A percentile compares a stretch with the other conserved stretches of the same genome.
phyloP scores from a whole-genome alignment of 1,140 invertebrate genomes.

The Formica exsecta region DNA sequence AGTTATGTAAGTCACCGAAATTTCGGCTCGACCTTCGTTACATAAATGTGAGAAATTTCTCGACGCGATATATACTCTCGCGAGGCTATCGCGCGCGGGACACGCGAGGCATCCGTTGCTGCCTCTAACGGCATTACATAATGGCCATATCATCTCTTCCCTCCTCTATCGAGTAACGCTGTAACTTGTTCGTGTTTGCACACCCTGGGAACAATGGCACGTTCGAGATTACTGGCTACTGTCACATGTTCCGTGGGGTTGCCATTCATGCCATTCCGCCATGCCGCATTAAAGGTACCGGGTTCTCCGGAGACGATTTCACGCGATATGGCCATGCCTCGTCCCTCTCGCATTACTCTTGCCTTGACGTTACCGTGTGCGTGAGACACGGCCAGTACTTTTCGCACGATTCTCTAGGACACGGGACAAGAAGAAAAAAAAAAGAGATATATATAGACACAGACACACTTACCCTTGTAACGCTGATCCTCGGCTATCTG shows the following conservation, averaged over 20 bases:
- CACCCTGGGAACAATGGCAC: conserved; percentile 40
- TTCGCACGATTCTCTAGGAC: neutral
- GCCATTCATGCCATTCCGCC: neutral
- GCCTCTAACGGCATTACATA: conserved; percentile 73
- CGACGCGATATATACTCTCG: neutral
- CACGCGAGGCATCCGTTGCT: neutral
- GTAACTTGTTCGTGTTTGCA: conserved; percentile 1
- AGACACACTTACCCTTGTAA: conserved; percentile 91
- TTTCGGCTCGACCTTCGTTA: conserved; percentile 65
- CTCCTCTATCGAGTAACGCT: neutral
- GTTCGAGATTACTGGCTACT: conserved; percentile 37
- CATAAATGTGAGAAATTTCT: conserved; percentile 72
- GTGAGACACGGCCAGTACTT: neutral
- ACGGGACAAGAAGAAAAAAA: neutral
- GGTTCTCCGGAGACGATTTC: neutral
- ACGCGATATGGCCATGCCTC: too few species aligned
- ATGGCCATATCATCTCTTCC: conserved; percentile 62
- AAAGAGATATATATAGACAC: neutral
- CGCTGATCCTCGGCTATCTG: conserved; percentile 92
- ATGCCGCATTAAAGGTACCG: conserved; percentile 1
- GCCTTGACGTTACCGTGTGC: neutral
- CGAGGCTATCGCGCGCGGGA: neutral
- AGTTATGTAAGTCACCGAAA: conserved; percentile 76
- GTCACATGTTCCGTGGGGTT: conserved; percentile 65
- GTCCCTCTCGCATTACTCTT: neutral